A percentile compares a stretch with the other conserved stretches of the same genome.
phyloP scores from a whole-genome alignment of 2,797 vertebrate genomes.

The Merluccius polli region DNA sequence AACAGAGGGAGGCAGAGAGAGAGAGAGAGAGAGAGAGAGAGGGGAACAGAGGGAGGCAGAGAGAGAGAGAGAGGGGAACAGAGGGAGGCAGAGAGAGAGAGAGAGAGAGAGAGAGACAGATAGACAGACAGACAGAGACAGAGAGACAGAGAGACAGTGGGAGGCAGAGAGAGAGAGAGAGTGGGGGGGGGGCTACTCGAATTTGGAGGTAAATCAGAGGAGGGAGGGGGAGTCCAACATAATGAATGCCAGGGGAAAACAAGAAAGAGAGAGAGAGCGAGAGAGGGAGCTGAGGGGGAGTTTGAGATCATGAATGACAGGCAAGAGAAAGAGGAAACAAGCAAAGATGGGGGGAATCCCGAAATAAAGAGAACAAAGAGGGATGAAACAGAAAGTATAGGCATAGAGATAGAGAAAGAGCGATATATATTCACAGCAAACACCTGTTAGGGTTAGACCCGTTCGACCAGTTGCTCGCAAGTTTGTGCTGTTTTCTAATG shows the following conservation, averaged over 20 bases:
- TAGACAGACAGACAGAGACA: neutral
- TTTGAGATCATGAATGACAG: too few species aligned
- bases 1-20: neutral
- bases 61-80: neutral
- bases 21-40: neutral
- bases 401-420: neutral
- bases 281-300: neutral
- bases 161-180: neutral
- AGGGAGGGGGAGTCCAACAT: slow-evolving; percentile 16
- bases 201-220: too few species aligned
- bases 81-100: neutral
- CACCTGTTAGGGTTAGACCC: neutral
- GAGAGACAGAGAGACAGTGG: neutral
- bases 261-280: neutral
- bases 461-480: neutral
- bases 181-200: too few species aligned
- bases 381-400: too few species aligned
- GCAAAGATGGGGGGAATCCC: neutral
- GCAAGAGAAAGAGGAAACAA: too few species aligned
- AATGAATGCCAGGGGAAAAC: slow-evolving; percentile 20
- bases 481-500: neutral
- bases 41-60: neutral
- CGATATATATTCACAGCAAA: neutral
- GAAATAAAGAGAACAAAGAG: neutral
- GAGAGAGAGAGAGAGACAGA: neutral